Evolutionary conservation across 35 echinoderm and acorn worm genomes (phyloP), one percentile per base, ranked within the genome.

Genomic region (Heliocidaris tuberculata): DNA sequence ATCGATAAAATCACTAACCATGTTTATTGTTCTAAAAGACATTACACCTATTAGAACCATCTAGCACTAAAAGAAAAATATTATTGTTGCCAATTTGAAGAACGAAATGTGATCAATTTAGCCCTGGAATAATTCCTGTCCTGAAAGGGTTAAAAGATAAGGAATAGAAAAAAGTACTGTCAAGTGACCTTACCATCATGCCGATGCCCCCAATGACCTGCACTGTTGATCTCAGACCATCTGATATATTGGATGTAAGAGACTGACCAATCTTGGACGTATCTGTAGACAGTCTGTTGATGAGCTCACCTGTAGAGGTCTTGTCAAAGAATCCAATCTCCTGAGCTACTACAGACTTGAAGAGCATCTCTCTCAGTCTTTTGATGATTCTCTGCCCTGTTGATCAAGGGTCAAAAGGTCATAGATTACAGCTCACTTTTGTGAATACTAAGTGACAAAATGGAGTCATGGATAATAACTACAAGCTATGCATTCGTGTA

Each of bases 291-390:
- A 98, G 93, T 48, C 97, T 93, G 50, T 98, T 98, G 32, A 98
- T 96, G 29, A 98, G 95, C 85, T 98, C 97, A 27, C 97, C 97
- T 29, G 97, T 98, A 32, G 95, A 96, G 10, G 96, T 97, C 94
- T 98, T 98, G 92, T 98, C 97, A 95, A 98, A 98, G 93, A 98
- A 98, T 7, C 70, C 97, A n/a, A 98, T 94, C 31, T 98, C 97
- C 90, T 98, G 97, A 21, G 93, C 92, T 27, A 98, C 48, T 31
- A 98, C 95, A 31, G 97, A 98, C 65, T 95, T 90, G 92, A 97
- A 98, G 29, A 98, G 71, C 13, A 94, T 85, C 52, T 97, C 96
- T 54, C 97, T 86, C 52, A 98, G 90, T 17, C 94, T 35, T 86
- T 97, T 97, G 49, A 98, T 97, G 21, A 98, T 97, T 52, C 97